These are phyloP conservation scores for Pogonocherus hispidulus DNA, from an alignment of 2,888 invertebrate genomes.

Conservation along the genomic window DNA sequence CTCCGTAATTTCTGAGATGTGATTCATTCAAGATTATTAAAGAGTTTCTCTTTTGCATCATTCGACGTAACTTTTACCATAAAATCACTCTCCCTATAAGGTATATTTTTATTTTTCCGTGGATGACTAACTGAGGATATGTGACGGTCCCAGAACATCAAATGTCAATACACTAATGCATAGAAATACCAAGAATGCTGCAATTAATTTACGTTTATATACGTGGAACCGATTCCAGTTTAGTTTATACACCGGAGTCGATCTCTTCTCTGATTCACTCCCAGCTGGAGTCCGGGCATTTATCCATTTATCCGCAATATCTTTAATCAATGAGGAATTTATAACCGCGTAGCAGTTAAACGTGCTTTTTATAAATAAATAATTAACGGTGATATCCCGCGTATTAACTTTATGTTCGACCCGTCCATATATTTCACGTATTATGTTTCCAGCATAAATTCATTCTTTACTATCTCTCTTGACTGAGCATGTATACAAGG, in stretches of 20 bases:
- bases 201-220: slow-evolving; percentile 24
- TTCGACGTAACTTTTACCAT: no score
- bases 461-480: slow-evolving; percentile 20
- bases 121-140: no score
- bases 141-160: no score
- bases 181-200: slow-evolving; percentile 15
- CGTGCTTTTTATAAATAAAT: slow-evolving; percentile 53
- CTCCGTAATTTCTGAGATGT: no score
- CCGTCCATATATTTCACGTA: slow-evolving; percentile 52
- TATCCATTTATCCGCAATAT: slow-evolving; percentile 56
- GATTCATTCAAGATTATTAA: no score
- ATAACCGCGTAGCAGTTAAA: slow-evolving; percentile 51
- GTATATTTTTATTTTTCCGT: no score
- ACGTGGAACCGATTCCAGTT: slow-evolving; percentile 26
- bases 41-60: no score
- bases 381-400: slow-evolving; percentile 55
- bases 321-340: slow-evolving; percentile 57
- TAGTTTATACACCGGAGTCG: slow-evolving; percentile 38
- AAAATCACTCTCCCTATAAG: no score
- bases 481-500: slow-evolving; percentile 6
- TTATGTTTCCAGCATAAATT: slow-evolving; percentile 50
- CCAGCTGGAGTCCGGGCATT: slow-evolving; percentile 50
- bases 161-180: neutral
- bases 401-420: slow-evolving; percentile 52
- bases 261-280: slow-evolving; percentile 50